Evolutionary conservation across 30 jellyfish, hydroid and myxozoan genomes (phyloP).

Genomic region (Pseudorhiza aurosa): DNA sequence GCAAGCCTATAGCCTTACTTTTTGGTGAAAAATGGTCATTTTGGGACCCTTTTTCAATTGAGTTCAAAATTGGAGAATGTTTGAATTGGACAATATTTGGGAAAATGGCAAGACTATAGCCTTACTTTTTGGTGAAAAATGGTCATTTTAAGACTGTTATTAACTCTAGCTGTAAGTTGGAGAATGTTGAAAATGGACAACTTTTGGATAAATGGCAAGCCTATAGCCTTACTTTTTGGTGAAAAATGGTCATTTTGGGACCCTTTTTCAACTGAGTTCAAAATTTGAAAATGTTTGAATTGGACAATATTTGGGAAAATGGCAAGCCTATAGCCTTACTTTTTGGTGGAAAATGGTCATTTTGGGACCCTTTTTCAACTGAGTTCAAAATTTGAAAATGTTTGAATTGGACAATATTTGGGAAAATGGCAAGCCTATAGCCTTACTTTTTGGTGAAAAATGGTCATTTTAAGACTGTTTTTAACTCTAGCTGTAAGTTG

Average conservation of each 20-base stretch:
- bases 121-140: neutral
- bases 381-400: too few relatives aligned
- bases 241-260: neutral
- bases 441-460: neutral
- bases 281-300: too few relatives aligned
- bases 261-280: too few relatives aligned
- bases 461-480: neutral
- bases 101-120: constrained; percentile 8
- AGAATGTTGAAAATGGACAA: too few relatives aligned
- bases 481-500: too few relatives aligned
- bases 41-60: neutral
- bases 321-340: constrained; percentile 5
- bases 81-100: neutral
- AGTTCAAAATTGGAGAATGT: too few relatives aligned
- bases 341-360: neutral
- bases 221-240: neutral
- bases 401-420: neutral
- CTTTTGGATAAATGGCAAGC: neutral
- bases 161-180: too few relatives aligned
- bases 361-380: neutral
- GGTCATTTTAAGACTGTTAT: neutral
- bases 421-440: neutral
- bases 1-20: constrained; percentile 11
- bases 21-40: neutral
- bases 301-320: neutral